These are phyloP conservation scores for Condylura cristata DNA, from an alignment of 2,113 vertebrate genomes.

Conservation along the genomic window DNA sequence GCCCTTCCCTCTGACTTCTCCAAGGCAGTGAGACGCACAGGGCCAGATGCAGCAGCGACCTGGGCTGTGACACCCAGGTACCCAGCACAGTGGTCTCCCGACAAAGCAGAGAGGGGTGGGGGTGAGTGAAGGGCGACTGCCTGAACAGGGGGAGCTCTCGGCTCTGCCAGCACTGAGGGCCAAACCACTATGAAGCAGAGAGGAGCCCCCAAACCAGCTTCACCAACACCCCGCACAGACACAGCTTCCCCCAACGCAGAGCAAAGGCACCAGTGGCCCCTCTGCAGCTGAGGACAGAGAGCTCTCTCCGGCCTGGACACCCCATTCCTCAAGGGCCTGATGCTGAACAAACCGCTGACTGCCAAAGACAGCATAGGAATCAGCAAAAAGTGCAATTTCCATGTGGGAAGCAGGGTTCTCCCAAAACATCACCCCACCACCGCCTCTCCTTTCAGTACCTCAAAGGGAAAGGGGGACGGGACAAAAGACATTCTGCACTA, in stretches of 20 bases:
- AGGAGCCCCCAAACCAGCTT: not conserved
- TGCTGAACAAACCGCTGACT: not conserved
- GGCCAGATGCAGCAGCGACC: not conserved
- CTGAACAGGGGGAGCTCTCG: not conserved
- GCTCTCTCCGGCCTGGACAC: not conserved
- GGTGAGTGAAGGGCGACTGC: not conserved
- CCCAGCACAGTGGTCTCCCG: not conserved
- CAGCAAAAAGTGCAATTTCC: slow-evolving; percentile 73
- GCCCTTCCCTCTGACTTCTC: slow-evolving; percentile 39
- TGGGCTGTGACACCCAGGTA: not conserved
- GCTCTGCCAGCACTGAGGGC: fast-evolving
- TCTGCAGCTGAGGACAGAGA: not conserved
- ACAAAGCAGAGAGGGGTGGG: not conserved
- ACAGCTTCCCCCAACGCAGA: no score
- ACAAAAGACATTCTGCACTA: not conserved
- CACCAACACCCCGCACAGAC: no score
- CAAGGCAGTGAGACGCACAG: not conserved
- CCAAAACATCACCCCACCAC: not conserved
- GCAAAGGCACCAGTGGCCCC: not conserved
- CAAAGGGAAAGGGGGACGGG: slow-evolving; percentile 15
- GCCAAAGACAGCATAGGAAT: not conserved
- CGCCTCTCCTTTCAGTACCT: slow-evolving; percentile 62
- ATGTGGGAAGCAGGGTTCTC: slow-evolving; percentile 30
- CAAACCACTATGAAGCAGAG: not conserved
- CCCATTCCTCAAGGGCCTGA: not conserved